Evolutionary conservation across 2,888 invertebrate species (phyloP), one percentile per base, ranked within the genome.

Genomic region (Andrena trimmerana): DNA sequence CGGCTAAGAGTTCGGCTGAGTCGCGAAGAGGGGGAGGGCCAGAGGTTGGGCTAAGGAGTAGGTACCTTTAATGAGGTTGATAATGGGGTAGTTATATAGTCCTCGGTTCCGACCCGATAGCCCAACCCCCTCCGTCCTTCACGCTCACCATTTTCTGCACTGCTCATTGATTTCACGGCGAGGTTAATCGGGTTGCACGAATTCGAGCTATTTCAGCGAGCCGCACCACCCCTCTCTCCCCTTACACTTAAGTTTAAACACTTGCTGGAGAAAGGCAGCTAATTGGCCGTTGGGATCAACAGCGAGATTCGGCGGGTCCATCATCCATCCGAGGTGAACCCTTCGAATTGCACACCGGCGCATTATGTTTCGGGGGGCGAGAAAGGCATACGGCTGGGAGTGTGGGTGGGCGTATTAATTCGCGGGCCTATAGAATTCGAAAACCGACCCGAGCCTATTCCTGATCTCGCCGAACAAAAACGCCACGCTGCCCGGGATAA

Each of bases 1-100:
- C 69, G 78, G 83, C 65, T 67, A 81, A 84, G 87, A 81, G 76
- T 90, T 85, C 57, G 76, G 79, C 73, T 63, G 75, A 85, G 78
- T 80, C 63, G 57, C 57, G 57, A 24, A 57, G 24, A 66, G 48
- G 60, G 59, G 60, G 57, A 50, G 74, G 65, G 68, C 75, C 72
- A 76, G 80, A 77, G 60, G 81, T 42, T 42, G 72, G 83, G 66
- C 59, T 63, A 72, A 77, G 78, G 79, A 76, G 83, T 81, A 84
- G 85, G 86, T 71, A 88, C 88, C 89, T 84, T 89, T 92, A 92
- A 92, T 91, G 90, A 91, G 89, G 88, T 90, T 89, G 90, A 90
- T 91, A 91, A 92, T 92, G 87, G 90, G 87, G 69, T 85, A 79
- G 86, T 87, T 89, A 86, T 88, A 86, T 84, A 88, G 83, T 84